Evolutionary conservation across 2,797 vertebrate species (phyloP), one percentile per base, ranked within the genome.

Genomic region (Trachurus trachurus): DNA sequence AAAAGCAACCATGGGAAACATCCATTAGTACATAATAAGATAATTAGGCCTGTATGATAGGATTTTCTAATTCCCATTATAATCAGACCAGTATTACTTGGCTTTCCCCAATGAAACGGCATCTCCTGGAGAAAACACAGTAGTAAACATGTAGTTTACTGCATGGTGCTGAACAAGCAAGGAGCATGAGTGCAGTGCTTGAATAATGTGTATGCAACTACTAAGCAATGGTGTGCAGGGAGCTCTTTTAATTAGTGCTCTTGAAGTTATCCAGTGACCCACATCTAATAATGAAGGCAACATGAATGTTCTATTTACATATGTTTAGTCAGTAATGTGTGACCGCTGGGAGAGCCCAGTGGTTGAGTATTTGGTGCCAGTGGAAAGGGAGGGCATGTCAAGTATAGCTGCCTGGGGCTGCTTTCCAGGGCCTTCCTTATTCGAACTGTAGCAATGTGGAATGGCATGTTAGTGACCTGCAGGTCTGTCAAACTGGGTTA

Each of bases 231-330:
- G 74, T 85, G 82, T 76, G 78, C 78, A 60, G 84, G 84, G 83
- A 91, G 84, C 78, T 81, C 78, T 90, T 89, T 93, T 94, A 93
- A 94, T 94, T 93, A 93, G 90, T 31, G 15, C 89, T 91, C 87
- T 92, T 88, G 89, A 92, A 93, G 93, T 90, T 90, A 89, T 92
- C 68, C 87, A 66, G 87, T 92, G 92, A 93, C 93, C 93, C 93
- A 93, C 87, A 94, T 94, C 87, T 82, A 86, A 90, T 93, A 93
- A 93, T 89, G 91, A 93, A 93, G 89, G 89, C 88, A 92, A 90
- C 91, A 91, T 86, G 84, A 87, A 87, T 89, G 89, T 82, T 92
- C 90, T 93, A 94, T 94, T 93, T 94, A 92, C 94, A 93, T 93
- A 94, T 93, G 81, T 91, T 94, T 88, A 91, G 85, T 86, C 78